Percentiles rank a stretch among this genome's conserved stretches.
Conservation (phyloP, 2,888 invertebrate genomes). For the Melikaiella ostensackeni region DNA sequence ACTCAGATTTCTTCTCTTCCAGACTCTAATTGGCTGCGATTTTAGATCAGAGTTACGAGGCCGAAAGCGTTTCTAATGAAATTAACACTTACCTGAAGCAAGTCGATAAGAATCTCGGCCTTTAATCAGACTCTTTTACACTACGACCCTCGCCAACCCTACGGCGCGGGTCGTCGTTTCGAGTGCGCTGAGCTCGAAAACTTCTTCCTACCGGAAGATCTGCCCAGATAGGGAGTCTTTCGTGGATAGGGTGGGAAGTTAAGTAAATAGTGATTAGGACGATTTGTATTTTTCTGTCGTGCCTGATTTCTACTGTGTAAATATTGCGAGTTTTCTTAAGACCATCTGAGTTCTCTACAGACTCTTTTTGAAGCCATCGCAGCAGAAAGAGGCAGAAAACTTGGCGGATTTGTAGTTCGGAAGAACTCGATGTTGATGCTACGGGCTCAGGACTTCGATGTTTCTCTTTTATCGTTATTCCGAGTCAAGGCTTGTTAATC, state of each 20-base stretch:
- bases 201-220: slow-evolving; percentile 50
- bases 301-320: slow-evolving; percentile 73
- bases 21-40: slow-evolving; percentile 15
- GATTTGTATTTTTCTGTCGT: slow-evolving; percentile 74
- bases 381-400: slow-evolving; percentile 33
- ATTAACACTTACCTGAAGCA: slow-evolving; percentile 54
- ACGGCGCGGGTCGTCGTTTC: slow-evolving; percentile 56
- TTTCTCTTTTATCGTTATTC: slow-evolving; percentile 19
- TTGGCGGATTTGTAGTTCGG: slow-evolving; percentile 20
- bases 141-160: slow-evolving; percentile 44
- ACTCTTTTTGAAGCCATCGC: background rate
- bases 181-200: slow-evolving; percentile 59
- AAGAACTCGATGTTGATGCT: slow-evolving; percentile 28
- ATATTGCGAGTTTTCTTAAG: slow-evolving; percentile 75
- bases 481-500: slow-evolving; percentile 17
- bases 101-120: slow-evolving; percentile 54
- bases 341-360: slow-evolving; percentile 44
- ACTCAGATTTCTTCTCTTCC: background rate
- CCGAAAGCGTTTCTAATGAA: slow-evolving; percentile 50
- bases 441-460: background rate
- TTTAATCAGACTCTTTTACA: slow-evolving; percentile 62
- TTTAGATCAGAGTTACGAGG: background rate
- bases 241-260: slow-evolving; percentile 57
- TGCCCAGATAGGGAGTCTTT: slow-evolving; percentile 50
- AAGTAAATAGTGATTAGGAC: slow-evolving; percentile 75